A percentile compares a stretch with the other conserved stretches of the same genome.
These are phyloP conservation scores for Teleopsis dalmanni DNA, from an alignment of 1,140 invertebrate genomes.

Conservation along the genomic window DNA sequence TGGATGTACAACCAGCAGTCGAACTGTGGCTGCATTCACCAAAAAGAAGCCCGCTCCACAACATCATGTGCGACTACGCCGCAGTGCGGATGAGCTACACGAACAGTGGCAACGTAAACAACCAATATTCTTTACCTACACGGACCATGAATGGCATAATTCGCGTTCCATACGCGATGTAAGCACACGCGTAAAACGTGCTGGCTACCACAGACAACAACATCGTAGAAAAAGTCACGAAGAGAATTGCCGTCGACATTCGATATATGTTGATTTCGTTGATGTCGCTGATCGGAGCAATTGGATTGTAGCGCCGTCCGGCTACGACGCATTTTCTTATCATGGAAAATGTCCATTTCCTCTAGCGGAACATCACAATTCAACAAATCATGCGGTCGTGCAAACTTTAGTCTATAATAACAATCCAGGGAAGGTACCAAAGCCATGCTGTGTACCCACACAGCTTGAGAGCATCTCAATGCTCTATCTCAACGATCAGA, in stretches of 20 bases:
- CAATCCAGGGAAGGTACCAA: constrained; percentile 78
- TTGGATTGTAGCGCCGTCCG: constrained; percentile 97
- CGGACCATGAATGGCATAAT: constrained; percentile 64
- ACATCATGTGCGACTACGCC: constrained; percentile 63
- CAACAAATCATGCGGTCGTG: constrained; percentile 97
- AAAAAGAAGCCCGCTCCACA: constrained; percentile 47
- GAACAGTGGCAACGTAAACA: constrained; percentile 55
- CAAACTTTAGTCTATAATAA: constrained; percentile 93
- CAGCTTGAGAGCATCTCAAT: constrained; percentile 84
- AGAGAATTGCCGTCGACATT: constrained; percentile 74
- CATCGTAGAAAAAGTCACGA: constrained; percentile 61
- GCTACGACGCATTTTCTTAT: constrained; percentile 94
- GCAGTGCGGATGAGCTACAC: constrained; percentile 51
- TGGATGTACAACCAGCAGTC: constrained; percentile 83
- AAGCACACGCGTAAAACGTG: constrained; percentile 31
- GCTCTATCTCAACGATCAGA: constrained; percentile 87
- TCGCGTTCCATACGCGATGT: constrained; percentile 38
- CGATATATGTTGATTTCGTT: constrained; percentile 90
- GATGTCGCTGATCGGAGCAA: constrained; percentile 99
- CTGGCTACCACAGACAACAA: constrained; percentile 41
- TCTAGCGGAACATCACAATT: constrained; percentile 85
- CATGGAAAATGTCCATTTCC: constrained; percentile 91
- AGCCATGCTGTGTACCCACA: constrained; percentile 89
- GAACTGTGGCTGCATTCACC: constrained; percentile 70
- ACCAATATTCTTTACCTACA: constrained; percentile 76